Conservation (phyloP, 2,113 vertebrate genomes). For the Mellivora capensis region DNA sequence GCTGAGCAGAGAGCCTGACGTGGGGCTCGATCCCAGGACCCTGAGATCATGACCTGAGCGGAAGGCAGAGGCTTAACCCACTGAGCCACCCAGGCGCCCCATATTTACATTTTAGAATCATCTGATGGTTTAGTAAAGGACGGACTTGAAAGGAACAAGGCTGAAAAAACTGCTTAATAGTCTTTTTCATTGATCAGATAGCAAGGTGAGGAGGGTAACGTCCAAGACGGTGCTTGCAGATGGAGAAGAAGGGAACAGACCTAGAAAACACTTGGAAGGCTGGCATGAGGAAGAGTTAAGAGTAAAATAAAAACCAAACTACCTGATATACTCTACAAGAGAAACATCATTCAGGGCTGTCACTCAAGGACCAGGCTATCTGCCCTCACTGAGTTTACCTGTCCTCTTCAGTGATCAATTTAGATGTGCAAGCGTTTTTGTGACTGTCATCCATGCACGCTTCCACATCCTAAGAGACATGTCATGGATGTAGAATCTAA, state of each 20-base stretch:
- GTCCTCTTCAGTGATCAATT: not conserved
- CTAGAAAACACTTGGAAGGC: not conserved
- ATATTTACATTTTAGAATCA: not conserved
- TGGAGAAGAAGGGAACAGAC: not conserved
- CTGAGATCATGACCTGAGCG: too few relatives aligned
- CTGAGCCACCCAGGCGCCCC: too few relatives aligned
- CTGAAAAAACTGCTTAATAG: not conserved
- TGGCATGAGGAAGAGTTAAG: not conserved
- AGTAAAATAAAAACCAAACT: not conserved
- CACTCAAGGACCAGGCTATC: not conserved
- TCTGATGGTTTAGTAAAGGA: not conserved
- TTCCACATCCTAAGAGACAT: not conserved
- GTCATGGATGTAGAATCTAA: not conserved
- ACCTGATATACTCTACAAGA: not conserved
- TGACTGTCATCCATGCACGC: not conserved
- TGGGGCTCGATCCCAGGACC: too few relatives aligned
- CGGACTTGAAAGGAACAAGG: not conserved
- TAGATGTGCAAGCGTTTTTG: rapidly evolving
- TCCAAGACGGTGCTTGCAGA: not conserved
- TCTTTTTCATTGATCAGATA: not conserved
- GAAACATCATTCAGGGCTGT: not conserved
- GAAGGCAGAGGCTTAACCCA: too few relatives aligned
- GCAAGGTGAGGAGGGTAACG: not conserved
- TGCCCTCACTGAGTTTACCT: rapidly evolving
- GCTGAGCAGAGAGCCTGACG: too few relatives aligned